phyloP scores from a whole-genome alignment of 2,113 vertebrate genomes.

The Scophthalmus maximus region DNA sequence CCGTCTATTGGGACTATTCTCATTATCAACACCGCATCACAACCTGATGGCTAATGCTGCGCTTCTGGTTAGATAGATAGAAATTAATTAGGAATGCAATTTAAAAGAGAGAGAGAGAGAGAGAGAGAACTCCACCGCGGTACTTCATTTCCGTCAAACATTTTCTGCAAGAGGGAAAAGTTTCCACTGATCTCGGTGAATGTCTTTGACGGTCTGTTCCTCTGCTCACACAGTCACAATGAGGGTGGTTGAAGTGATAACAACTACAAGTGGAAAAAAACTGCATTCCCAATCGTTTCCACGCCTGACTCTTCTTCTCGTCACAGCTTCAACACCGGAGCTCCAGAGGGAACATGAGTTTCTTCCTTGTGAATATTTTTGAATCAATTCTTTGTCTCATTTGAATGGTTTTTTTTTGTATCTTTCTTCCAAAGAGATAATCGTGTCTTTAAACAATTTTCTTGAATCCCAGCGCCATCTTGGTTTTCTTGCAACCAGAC shows the following conservation, averaged over 20 bases:
- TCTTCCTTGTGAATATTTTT: no score
- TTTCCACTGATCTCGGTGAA: slow-evolving; percentile 37
- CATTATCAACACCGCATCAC: slow-evolving; percentile 52
- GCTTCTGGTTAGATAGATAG: slow-evolving; percentile 43
- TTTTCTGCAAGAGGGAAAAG: slow-evolving; percentile 16
- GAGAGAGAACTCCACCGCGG: background rate
- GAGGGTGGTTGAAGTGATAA: slow-evolving; percentile 21
- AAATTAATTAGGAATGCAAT: slow-evolving; percentile 50
- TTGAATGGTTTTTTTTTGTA: no score
- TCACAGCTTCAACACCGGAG: no score
- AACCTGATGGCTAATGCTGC: slow-evolving; percentile 35
- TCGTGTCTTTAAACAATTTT: no score
- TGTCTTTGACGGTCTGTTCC: slow-evolving; percentile 22
- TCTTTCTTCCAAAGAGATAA: no score
- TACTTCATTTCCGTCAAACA: background rate
- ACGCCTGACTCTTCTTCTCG: no score
- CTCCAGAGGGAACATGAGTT: no score
- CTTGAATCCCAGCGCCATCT: no score
- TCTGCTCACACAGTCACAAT: slow-evolving; percentile 12
- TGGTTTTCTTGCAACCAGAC: no score
- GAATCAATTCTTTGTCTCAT: no score
- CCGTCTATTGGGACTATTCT: slow-evolving; percentile 37
- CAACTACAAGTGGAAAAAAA: background rate
- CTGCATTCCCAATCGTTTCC: no score
- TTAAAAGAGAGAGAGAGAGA: background rate